Evolutionary conservation across 2,888 invertebrate genomes (phyloP).

Genomic region (Acleris holmiana): DNA sequence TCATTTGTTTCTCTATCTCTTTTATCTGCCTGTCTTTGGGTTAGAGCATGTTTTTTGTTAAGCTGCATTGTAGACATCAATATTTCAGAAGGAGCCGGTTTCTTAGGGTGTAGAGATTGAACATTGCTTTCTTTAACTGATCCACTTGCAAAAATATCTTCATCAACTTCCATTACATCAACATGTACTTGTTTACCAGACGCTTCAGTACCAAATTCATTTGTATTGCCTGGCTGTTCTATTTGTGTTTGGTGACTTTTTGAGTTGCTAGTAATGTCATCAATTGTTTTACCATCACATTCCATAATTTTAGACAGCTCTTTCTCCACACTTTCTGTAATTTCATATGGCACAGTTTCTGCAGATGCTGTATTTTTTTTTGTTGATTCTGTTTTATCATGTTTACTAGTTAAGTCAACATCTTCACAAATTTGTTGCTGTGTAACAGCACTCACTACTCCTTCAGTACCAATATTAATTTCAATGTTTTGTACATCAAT

Average conservation of each 20-base stretch:
- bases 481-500: constrained; percentile 46
- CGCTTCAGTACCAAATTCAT: not conserved
- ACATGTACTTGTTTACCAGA: constrained; percentile 21
- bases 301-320: constrained; percentile 58
- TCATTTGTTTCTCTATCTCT: constrained; percentile 53
- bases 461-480: constrained; percentile 44
- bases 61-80: constrained; percentile 55
- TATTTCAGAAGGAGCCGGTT: constrained; percentile 64
- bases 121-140: constrained; percentile 61
- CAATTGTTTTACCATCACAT: constrained; percentile 18
- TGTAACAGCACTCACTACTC: constrained; percentile 39
- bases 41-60: constrained; percentile 49
- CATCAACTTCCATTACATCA: constrained; percentile 54
- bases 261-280: constrained; percentile 12
- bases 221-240: not conserved
- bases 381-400: constrained; percentile 51
- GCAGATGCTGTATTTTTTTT: constrained; percentile 75
- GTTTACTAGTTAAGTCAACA: constrained; percentile 32
- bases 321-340: constrained; percentile 73
- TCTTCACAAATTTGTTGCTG: constrained; percentile 36
- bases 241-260: constrained; percentile 31
- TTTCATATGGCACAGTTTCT: constrained; percentile 69
- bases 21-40: constrained; percentile 57
- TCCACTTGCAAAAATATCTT: constrained; percentile 69
- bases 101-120: constrained; percentile 52